These are phyloP conservation scores for Trachelus iudaicus DNA, from an alignment of 2,888 invertebrate genomes.

Conservation along the genomic window DNA sequence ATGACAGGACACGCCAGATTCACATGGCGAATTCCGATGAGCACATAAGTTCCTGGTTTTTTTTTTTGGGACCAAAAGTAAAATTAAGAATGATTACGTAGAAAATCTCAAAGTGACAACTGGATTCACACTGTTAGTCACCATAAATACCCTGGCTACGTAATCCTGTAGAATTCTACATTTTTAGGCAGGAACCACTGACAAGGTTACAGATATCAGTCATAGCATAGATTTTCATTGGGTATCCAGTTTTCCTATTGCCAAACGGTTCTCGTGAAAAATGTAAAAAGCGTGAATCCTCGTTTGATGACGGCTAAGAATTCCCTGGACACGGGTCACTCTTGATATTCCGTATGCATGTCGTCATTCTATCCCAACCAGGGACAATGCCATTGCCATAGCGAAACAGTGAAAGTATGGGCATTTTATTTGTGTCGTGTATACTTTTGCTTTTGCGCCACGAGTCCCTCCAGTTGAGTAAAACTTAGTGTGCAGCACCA, in stretches of 20 bases:
- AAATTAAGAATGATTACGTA: neutral
- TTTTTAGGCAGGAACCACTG: no score
- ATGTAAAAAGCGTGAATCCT: neutral
- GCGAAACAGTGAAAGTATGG: constrained; percentile 63
- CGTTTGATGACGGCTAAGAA: neutral
- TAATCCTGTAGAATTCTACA: neutral
- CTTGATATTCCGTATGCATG: constrained; percentile 48
- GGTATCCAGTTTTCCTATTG: neutral
- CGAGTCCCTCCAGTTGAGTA: neutral
- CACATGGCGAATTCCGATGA: neutral
- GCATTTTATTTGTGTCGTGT: constrained; percentile 49
- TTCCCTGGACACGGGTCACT: constrained; percentile 12
- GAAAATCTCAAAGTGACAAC: neutral
- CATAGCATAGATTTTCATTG: no score
- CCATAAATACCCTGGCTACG: neutral
- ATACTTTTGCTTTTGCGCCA: constrained; percentile 5
- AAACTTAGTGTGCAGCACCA: neutral
- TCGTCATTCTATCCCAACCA: constrained; percentile 48
- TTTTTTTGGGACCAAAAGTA: neutral
- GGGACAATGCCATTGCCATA: constrained; percentile 65
- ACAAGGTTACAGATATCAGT: no score
- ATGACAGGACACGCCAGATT: neutral
- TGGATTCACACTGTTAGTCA: neutral
- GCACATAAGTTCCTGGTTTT: neutral
- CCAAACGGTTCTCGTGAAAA: neutral